A percentile compares a stretch with the other conserved stretches of the same genome.
Conservation (phyloP, 2,113 vertebrate genomes). For the Pavo muticus region DNA sequence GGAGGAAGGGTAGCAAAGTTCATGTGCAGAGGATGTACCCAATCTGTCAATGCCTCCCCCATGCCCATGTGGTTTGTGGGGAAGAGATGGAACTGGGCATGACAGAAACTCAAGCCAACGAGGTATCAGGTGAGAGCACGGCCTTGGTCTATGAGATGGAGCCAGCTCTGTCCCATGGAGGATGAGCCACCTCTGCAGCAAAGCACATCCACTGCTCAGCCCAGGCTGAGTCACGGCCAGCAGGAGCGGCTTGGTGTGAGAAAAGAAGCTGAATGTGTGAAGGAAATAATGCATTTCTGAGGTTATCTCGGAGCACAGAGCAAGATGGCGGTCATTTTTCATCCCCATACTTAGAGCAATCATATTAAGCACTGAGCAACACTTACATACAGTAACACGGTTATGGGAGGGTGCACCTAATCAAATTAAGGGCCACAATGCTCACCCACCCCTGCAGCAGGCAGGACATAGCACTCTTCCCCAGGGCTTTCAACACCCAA, state of each 20-base stretch:
- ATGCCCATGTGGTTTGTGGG: rapidly evolving
- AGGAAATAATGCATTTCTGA: background rate
- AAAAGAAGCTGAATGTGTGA: background rate
- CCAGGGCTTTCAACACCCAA: background rate
- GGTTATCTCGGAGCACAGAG: background rate
- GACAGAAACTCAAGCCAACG: background rate
- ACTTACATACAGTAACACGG: background rate
- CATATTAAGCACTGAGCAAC: background rate
- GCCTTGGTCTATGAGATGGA: background rate
- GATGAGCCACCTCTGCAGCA: background rate
- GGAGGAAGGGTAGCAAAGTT: rapidly evolving
- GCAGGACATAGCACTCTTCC: background rate
- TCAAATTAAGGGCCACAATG: background rate
- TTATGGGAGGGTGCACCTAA: background rate
- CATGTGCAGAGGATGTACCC: rapidly evolving
- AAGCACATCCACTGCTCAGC: background rate
- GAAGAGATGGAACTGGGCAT: background rate
- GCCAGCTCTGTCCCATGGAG: background rate
- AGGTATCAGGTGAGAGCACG: background rate
- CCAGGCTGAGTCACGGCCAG: background rate
- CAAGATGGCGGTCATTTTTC: background rate
- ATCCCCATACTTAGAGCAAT: background rate
- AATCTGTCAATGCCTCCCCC: background rate
- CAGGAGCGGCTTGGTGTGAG: background rate
- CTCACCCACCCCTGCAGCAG: background rate